Evolutionary conservation across 2,888 invertebrate species (phyloP), one percentile per base, ranked within the genome.

Genomic region (Rotaria socialis): DNA sequence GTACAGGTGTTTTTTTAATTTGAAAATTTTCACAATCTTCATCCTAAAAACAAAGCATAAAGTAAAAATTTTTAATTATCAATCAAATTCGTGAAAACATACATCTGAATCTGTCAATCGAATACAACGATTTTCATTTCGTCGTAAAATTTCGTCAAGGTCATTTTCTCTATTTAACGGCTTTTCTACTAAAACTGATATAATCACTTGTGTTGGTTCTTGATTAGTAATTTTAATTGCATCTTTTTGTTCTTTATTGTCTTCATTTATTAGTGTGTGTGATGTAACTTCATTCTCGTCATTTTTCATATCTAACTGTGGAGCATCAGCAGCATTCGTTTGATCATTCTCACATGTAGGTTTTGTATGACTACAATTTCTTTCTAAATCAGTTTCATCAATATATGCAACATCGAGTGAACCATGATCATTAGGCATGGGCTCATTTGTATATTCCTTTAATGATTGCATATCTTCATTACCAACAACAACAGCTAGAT

Each of bases 111-210:
- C 47, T n/a, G 80, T 47, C n/a, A 80, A 47, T 47, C 80, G 43
- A 80, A 80, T n/a, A 80, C 80, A 24, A n/a, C 80, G 80, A 80
- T 80, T 80, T 80, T 80, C 80, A 80, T 47, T 80, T 24, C 80
- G 47, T 80, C 47, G 43, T 80, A 80, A 80, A 47, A 80, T 80
- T 47, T 80, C 80, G n/a, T 80, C 80, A 10, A 80, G n/a, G 24
- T 80, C 47, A 43, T 43, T 35, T n/a, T 47, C 43, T 47, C 47
- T 80, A 47, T 80, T 43, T 2, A 80, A 22, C 16, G n/a, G 0
- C 47, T n/a, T 80, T 5, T 47, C 47, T 11, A 47, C 47, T 47
- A 47, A 80, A n/a, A 47, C 24, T 10, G 43, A 10, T n/a, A 35
- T 35, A 35, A 35, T 35, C 35, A 35, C 35, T 10, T n/a, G 14